Evolutionary conservation across 2,113 vertebrate species (phyloP), one percentile per base, ranked within the genome.

Genomic region (Thinocorus orbignyianus): DNA sequence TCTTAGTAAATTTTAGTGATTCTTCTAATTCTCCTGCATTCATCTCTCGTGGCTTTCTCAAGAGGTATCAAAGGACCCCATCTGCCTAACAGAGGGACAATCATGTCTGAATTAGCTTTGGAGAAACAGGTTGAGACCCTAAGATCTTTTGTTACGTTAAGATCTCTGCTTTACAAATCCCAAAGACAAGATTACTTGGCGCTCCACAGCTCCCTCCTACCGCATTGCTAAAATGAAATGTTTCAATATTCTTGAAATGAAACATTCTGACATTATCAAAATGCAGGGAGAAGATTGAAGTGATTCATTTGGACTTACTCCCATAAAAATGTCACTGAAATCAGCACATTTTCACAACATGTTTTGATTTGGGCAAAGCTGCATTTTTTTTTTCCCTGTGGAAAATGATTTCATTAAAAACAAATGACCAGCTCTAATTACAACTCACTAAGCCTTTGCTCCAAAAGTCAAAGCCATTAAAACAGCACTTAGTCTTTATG

Each of bases 251-350:
- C 80, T 86, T 64, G 80, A 93, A 96, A 84, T 91, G 92, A 97
- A 97, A 84, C 77, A 81, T 92, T 95, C 81, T 95, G 94, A 87
- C 73, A 92, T 93, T 96, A 95, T 96, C 91, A 92, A 93, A 95
- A 93, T 91, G 92, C 77, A 92, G 89, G 28, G 61, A 85, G 51
- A 95, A 95, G 86, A 81, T 49, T 91, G 83, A 93, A 97, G 92
- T 95, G 3, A 95, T 95, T 97, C 95, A 89, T 95, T 95, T 97
- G 94, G 88, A 97, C 52, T 71, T 64, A 74, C 6, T 95, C 81
- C 80, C 92, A 95, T 96, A 91, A 95, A 96, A 95, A 91, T 86
- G 91, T 79, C 89, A 93, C 73, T 76, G 89, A 95, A 97, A 95
- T 93, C 92, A 95, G 83, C 86, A 95, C 42, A 95, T 95, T 95